Percentiles rank a stretch among this genome's conserved stretches.
Conservation (phyloP, 2,113 vertebrate genomes). For the Myrmecophaga tridactyla region DNA sequence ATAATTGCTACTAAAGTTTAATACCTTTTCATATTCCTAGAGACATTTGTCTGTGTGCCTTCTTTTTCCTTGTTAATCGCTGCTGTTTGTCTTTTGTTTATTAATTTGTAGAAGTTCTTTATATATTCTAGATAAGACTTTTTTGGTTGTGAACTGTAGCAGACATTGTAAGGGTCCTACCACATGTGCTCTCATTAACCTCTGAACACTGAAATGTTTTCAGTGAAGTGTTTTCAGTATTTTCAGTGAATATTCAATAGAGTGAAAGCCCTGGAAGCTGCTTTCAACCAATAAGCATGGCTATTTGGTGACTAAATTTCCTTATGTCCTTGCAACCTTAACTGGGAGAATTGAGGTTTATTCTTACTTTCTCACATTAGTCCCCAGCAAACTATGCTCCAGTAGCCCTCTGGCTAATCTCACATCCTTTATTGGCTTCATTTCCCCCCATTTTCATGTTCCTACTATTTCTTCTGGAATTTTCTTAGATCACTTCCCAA, state of each 20-base stretch:
- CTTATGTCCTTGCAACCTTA: background rate
- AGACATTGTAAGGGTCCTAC: background rate
- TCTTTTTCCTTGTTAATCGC: background rate
- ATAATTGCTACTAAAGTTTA: background rate
- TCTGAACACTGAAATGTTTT: fast-evolving
- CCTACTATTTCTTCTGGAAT: background rate
- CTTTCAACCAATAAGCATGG: background rate
- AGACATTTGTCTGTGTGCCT: background rate
- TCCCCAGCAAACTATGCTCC: background rate
- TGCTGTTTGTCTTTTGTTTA: background rate
- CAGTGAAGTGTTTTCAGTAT: no score
- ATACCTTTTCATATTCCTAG: background rate
- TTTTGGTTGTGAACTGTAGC: background rate
- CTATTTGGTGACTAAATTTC: background rate
- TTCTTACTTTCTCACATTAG: background rate
- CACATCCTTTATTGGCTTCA: background rate
- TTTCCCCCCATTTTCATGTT: background rate
- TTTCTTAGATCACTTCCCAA: background rate
- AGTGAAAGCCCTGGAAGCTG: background rate
- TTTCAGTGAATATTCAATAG: background rate
- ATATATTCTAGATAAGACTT: background rate
- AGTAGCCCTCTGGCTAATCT: background rate
- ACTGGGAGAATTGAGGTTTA: background rate
- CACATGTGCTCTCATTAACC: background rate
- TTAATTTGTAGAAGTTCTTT: background rate